These are phyloP conservation scores for Gymnocypris eckloni DNA, from an alignment of 2,797 vertebrate genomes.

Conservation along the genomic window DNA sequence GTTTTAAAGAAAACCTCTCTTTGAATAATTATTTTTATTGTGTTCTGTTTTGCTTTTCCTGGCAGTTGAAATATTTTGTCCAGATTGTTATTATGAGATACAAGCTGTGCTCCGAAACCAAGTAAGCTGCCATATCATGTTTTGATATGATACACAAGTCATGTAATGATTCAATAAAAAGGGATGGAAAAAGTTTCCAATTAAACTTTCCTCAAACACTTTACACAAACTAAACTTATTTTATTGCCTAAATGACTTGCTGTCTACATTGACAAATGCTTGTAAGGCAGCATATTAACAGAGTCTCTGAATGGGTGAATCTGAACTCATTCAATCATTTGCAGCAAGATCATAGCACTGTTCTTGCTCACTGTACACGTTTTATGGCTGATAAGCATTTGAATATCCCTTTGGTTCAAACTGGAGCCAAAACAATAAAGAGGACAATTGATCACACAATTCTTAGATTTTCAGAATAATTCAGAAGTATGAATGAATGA, in stretches of 20 bases:
- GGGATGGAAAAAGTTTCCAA: neutral
- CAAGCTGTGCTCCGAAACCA: neutral
- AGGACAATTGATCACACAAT: no score
- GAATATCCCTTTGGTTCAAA: neutral
- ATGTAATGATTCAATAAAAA: neutral
- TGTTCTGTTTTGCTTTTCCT: constrained; percentile 23
- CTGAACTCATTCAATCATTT: neutral
- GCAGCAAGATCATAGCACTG: neutral
- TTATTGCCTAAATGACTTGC: neutral
- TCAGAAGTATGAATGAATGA: neutral
- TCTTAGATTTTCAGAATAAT: neutral
- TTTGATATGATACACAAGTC: neutral
- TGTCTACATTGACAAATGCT: neutral
- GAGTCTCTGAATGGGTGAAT: neutral
- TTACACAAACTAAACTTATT: neutral
- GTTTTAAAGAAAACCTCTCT: constrained; percentile 30
- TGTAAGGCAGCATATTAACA: neutral
- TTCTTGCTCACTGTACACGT: neutral
- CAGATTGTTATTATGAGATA: neutral
- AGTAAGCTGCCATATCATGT: no score
- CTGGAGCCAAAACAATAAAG: neutral
- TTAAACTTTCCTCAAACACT: neutral
- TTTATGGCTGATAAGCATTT: neutral
- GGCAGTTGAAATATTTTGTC: neutral
- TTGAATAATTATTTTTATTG: constrained; percentile 19